Conservation (phyloP, 2,797 vertebrate species). For the Margarornis squamiger region DNA sequence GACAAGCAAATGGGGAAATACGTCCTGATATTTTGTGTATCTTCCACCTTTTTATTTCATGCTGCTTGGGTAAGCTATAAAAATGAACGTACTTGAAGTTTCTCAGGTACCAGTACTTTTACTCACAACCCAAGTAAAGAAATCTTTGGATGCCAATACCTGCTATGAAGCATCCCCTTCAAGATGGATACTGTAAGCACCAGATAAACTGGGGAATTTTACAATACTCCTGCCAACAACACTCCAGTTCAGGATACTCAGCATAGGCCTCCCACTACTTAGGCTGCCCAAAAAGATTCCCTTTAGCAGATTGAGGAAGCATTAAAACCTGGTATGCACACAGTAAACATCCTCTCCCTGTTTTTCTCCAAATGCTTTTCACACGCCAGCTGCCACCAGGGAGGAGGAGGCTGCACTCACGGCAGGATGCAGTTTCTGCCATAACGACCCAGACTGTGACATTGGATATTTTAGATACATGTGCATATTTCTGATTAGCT, state of each 20-base stretch:
- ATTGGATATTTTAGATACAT: background rate
- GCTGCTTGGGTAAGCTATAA: background rate
- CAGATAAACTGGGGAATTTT: background rate
- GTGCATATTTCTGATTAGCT: background rate
- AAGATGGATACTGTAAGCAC: background rate
- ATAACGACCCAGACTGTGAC: background rate
- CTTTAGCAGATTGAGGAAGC: background rate
- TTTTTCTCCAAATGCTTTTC: background rate
- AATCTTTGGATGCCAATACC: background rate
- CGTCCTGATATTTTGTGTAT: fast-evolving
- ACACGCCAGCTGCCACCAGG: background rate
- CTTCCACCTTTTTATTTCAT: background rate
- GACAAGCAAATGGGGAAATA: background rate
- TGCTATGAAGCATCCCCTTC: background rate
- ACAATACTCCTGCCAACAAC: background rate
- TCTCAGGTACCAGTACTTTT: background rate
- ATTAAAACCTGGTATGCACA: background rate
- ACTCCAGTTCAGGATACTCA: background rate
- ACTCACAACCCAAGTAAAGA: background rate
- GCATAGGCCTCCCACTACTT: background rate
- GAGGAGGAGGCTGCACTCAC: fast-evolving
- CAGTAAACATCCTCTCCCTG: background rate
- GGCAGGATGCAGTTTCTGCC: background rate
- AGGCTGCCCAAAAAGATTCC: background rate
- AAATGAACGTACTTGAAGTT: background rate